Conservation (phyloP, 2,113 vertebrate genomes). For the Podilymbus podiceps region DNA sequence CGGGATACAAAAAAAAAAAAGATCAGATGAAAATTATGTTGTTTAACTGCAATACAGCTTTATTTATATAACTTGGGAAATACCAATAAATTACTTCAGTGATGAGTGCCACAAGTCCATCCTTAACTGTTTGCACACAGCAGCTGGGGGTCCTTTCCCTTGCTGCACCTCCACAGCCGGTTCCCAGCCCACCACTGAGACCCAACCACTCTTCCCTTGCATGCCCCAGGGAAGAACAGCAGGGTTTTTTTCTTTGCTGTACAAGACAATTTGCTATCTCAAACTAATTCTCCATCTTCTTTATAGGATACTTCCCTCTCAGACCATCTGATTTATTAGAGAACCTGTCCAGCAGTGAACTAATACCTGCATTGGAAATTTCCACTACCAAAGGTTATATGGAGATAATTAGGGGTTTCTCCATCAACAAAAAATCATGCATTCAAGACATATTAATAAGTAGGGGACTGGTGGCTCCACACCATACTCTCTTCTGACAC, state of each 20-base stretch:
- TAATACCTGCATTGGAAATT: background rate
- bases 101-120: background rate
- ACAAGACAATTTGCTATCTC: background rate
- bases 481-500: background rate
- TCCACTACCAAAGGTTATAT: background rate
- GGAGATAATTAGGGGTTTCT: background rate
- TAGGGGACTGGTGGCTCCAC: background rate
- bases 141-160: background rate
- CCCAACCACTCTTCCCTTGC: background rate
- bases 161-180: background rate
- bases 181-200: background rate
- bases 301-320: background rate
- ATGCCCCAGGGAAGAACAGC: background rate
- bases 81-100: background rate
- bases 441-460: background rate
- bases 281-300: background rate
- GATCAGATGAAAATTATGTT: background rate
- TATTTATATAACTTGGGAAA: background rate
- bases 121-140: background rate
- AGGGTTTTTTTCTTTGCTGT: background rate
- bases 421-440: background rate
- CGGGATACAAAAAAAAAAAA: background rate
- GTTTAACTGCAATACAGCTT: background rate
- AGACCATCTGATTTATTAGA: background rate
- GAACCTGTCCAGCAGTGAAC: background rate